Base-by-base conservation (phyloP, 2,888 invertebrate genomes). In the Suillia variegata region DNA sequence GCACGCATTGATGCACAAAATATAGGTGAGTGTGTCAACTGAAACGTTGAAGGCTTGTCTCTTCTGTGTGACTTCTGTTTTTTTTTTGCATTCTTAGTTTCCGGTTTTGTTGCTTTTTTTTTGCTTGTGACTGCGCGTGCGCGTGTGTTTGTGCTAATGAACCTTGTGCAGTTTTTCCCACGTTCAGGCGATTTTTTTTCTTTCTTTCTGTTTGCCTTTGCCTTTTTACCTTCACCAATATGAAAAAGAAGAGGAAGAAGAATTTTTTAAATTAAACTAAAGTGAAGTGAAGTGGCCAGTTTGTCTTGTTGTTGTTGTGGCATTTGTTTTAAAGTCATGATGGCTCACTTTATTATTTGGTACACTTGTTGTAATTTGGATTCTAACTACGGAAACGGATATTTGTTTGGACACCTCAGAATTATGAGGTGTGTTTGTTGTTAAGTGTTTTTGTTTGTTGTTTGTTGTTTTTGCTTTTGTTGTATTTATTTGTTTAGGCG, bases 11-110 rank as follows among this genome's bases (percentile, higher is more conserved):
- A 75, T 74, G 79, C 78, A 67, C 79, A 79, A 73, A 79, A 78
- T 76, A 77, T 78, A 76, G 79, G 79, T 78, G 76, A 79, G 78
- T 76, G 69, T 76, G 76, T 75, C 76, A 73, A 47, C 18, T 34
- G 10, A 49, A 49, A 2, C n/a, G n/a, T n/a, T n/a, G n/a, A 12
- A 2, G 18, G 10, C 17, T 18, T 12, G 38, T 18, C 17, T 5
- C n/a, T 8, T 26, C n/a, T n/a, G 8, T 2, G 18, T 13, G 6
- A 12, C 21, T 13, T 21, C 21, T 13, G n/a, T n/a, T 26, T 26
- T n/a, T 3, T 57, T 52, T 62, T 61, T 61, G 56, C 31, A 67
- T 73, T 71, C 68, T 69, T 69, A 69, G 66, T 72, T 73, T 66
- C 50, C 48, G 15, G 21, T 51, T 20, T 24, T 31, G 2, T 33